Percentiles rank a stretch among this genome's conserved stretches.
phyloP scores from a whole-genome alignment of 2,888 invertebrate genomes.

The Caenorhabditis afra region DNA sequence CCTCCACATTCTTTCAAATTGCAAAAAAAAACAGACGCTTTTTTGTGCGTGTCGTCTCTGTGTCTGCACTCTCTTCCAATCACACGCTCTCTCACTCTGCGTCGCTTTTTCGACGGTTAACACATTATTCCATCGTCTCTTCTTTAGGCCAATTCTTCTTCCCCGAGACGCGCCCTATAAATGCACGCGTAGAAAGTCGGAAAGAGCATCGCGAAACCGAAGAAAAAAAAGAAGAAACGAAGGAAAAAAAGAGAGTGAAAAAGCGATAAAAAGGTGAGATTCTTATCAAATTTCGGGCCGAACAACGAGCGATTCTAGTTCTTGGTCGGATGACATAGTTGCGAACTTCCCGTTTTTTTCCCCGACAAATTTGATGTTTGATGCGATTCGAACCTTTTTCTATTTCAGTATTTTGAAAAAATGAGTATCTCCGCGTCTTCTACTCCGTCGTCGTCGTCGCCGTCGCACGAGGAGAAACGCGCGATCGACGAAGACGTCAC shows the following conservation, averaged over 20 bases:
- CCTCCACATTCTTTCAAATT: conserved; percentile 6
- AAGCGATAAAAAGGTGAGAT: conserved; percentile 30
- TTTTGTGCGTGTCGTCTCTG: neutral
- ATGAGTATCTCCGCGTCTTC: neutral
- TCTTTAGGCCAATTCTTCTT: no score
- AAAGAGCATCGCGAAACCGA: neutral
- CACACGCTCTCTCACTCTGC: neutral
- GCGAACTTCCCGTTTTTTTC: neutral
- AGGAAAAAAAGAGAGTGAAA: neutral
- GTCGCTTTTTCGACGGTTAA: no score
- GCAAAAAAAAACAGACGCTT: conserved; percentile 1
- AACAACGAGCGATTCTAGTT: conserved; percentile 1
- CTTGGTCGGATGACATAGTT: conserved; percentile 7
- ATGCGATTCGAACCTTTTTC: neutral
- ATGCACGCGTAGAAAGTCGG: no score
- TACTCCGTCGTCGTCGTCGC: conserved; percentile 38
- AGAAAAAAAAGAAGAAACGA: conserved; percentile 8
- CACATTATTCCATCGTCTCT: no score
- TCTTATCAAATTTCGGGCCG: conserved; percentile 11
- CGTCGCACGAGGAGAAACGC: conserved; percentile 33
- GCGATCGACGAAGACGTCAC: conserved; percentile 43
- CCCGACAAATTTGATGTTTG: conserved; percentile 15
- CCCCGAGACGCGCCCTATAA: no score
- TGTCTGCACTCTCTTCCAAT: neutral
- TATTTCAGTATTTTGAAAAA: no score